Conservation (phyloP, 2,797 vertebrate genomes). For the Odontamblyopus rebecca region DNA sequence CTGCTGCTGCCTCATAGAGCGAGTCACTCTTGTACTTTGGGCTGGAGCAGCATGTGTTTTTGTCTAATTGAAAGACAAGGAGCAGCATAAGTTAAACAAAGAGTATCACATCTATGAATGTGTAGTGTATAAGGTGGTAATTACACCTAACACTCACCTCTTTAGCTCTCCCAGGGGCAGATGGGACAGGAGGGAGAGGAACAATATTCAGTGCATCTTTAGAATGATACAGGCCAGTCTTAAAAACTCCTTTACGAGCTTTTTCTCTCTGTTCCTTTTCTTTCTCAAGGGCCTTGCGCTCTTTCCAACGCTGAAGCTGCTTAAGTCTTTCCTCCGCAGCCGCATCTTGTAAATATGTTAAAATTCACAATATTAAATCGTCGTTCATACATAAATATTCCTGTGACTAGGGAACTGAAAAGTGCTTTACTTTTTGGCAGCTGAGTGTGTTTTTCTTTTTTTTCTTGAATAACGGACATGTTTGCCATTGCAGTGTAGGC, state of each 20-base stretch:
- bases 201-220: constrained; percentile 56
- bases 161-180: constrained; percentile 63
- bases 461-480: constrained; percentile 43
- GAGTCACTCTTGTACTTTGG: constrained; percentile 70
- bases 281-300: constrained; percentile 86
- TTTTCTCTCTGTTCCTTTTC: constrained; percentile 85
- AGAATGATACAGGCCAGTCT: constrained; percentile 85
- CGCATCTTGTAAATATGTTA: constrained; percentile 46
- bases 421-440: constrained; percentile 49
- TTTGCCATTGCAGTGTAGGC: constrained; percentile 41
- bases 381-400: neutral
- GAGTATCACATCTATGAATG: neutral
- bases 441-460: constrained; percentile 27
- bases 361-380: neutral
- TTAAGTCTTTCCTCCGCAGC: constrained; percentile 72
- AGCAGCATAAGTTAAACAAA: neutral
- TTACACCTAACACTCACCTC: constrained; percentile 51
- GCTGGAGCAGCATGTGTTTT: constrained; percentile 8
- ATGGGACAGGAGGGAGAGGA: constrained; percentile 56
- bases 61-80: constrained; percentile 41
- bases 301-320: constrained; percentile 90
- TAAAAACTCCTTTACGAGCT: constrained; percentile 84
- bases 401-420: neutral
- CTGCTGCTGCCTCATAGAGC: constrained; percentile 74
- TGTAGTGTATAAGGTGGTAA: neutral